phyloP scores from a whole-genome alignment of 2,113 vertebrate genomes.

The Chitala chitala region DNA sequence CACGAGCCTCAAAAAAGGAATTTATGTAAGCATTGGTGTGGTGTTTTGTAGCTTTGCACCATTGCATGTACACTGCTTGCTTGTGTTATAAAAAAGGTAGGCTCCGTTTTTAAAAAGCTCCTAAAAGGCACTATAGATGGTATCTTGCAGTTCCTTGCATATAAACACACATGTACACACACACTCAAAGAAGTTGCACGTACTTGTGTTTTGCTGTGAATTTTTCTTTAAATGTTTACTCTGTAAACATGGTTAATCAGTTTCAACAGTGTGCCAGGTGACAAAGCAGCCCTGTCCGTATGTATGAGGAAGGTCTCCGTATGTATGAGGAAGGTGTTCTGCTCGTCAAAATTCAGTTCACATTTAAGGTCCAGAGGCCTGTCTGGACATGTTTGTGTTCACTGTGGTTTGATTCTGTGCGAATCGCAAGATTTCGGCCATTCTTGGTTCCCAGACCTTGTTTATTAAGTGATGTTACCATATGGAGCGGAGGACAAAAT shows the following conservation, averaged over 20 bases:
- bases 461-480: constrained; percentile 9
- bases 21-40: neutral
- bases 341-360: neutral
- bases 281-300: neutral
- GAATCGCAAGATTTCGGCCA: neutral
- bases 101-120: no score
- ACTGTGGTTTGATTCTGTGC: neutral
- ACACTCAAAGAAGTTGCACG: no score
- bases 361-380: neutral
- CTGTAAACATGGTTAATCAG: no score
- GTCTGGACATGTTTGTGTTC: neutral
- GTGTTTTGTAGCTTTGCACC: no score
- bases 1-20: neutral
- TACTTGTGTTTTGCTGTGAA: no score
- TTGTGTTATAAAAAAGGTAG: no score
- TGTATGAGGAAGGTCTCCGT: no score
- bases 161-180: no score
- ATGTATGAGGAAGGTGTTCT: neutral
- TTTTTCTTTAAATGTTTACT: no score
- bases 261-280: no score
- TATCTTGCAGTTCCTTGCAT: no score
- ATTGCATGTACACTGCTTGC: neutral
- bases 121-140: no score
- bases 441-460: neutral
- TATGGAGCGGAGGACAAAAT: constrained; percentile 6